Evolutionary conservation across 2,113 vertebrate genomes (phyloP).

Genomic region (Ranitomeya variabilis): DNA sequence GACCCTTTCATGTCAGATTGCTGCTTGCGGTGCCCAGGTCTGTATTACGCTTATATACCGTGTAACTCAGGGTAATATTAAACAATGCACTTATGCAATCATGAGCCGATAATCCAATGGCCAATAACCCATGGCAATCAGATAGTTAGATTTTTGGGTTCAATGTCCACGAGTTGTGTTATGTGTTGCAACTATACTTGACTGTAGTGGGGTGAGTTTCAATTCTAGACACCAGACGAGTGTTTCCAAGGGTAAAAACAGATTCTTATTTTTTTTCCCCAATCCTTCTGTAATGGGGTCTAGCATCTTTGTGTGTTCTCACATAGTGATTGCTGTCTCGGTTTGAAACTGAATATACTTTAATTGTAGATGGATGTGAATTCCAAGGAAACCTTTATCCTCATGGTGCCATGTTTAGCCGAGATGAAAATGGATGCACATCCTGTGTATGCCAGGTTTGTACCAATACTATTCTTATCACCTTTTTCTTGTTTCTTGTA

Average conservation of each 20-base stretch:
- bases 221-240: too few species aligned
- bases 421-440: constrained; percentile 72
- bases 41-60: not conserved
- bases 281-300: not conserved
- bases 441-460: constrained; percentile 75
- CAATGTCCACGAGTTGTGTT: too few species aligned
- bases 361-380: constrained; percentile 68
- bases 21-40: constrained; percentile 74
- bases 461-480: not conserved
- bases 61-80: not conserved
- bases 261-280: too few species aligned
- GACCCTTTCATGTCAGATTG: constrained; percentile 61
- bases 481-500: not conserved
- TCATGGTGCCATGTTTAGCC: constrained; percentile 70
- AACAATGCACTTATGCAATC: not conserved
- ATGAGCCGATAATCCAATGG: too few species aligned
- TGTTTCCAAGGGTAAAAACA: too few species aligned
- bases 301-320: not conserved
- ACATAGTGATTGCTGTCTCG: not conserved
- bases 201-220: too few species aligned
- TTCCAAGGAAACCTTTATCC: constrained; percentile 68
- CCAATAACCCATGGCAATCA: too few species aligned
- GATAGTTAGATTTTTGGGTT: too few species aligned
- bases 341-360: not conserved
- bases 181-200: too few species aligned